Conservation (phyloP, 2,797 vertebrate species). For the Erethizon dorsatum region DNA sequence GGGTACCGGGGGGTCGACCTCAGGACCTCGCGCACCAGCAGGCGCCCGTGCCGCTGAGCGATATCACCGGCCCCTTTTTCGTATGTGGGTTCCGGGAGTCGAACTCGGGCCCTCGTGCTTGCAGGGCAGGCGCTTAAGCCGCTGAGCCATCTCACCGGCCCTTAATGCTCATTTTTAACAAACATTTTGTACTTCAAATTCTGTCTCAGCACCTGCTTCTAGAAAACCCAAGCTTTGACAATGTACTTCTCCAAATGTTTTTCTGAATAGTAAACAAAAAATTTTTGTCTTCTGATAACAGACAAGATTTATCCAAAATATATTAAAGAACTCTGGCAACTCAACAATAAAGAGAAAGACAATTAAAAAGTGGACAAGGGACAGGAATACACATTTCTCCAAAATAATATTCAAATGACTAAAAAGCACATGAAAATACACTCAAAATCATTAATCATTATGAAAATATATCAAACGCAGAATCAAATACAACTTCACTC, state of each 20-base stretch:
- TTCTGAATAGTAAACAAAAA: neutral
- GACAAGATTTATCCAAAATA: neutral
- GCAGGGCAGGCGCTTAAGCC: too few relatives aligned
- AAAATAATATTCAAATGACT: constrained; percentile 17
- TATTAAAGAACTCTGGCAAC: neutral
- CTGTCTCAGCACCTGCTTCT: constrained; percentile 10
- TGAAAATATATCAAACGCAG: constrained; percentile 43
- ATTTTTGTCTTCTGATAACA: neutral
- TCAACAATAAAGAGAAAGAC: constrained; percentile 15
- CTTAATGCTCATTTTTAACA: neutral
- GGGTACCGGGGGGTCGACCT: too few relatives aligned
- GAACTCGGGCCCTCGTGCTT: too few relatives aligned
- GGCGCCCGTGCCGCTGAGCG: too few relatives aligned
- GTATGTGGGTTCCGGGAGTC: too few relatives aligned
- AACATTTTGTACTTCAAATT: constrained; percentile 2
- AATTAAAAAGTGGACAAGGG: neutral
- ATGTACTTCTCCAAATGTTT: neutral
- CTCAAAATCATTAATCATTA: neutral
- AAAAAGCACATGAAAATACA: neutral
- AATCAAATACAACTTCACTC: neutral
- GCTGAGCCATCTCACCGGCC: too few relatives aligned
- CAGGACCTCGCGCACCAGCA: too few relatives aligned
- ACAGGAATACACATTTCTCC: neutral
- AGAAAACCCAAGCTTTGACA: constrained; percentile 33
- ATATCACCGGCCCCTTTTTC: too few relatives aligned